phyloP scores from a whole-genome alignment of 92 coral and sea anemone species.

The Palythoa caribaeorum region DNA sequence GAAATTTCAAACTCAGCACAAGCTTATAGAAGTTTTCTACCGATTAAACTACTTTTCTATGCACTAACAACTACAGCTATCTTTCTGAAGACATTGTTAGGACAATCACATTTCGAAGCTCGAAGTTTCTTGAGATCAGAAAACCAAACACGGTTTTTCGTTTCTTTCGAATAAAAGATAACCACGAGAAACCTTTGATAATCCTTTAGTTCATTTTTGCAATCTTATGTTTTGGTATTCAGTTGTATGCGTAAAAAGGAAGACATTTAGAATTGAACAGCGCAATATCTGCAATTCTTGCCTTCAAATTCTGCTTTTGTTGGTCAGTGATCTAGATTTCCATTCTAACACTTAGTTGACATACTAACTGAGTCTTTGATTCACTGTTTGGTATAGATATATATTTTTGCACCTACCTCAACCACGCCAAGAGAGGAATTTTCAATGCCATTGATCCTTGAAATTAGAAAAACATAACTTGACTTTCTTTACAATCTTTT shows the following conservation, averaged over 20 bases:
- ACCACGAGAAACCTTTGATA: too few species aligned
- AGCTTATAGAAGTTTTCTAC: background rate
- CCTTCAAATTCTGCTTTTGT: background rate
- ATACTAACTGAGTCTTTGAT: background rate
- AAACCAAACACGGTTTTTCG: too few species aligned
- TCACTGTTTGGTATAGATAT: background rate
- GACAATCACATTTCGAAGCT: too few species aligned
- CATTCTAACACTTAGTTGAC: background rate
- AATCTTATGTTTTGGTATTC: too few species aligned
- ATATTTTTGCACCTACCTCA: slow-evolving; percentile 1
- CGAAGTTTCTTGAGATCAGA: too few species aligned
- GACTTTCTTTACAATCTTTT: background rate
- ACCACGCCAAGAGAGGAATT: background rate
- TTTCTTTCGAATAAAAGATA: too few species aligned
- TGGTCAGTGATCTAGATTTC: background rate
- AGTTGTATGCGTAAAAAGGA: too few species aligned
- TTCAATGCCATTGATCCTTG: slow-evolving; percentile 22
- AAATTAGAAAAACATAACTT: background rate
- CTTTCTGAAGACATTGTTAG: too few species aligned
- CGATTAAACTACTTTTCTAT: background rate
- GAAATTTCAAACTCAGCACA: background rate
- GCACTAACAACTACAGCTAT: too few species aligned
- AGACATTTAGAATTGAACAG: too few species aligned
- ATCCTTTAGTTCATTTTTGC: too few species aligned
- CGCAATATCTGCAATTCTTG: too few species aligned